Percentiles rank a stretch among this genome's conserved stretches.
phyloP scores from a whole-genome alignment of 2,888 invertebrate genomes.

The Xylota sylvarum region DNA sequence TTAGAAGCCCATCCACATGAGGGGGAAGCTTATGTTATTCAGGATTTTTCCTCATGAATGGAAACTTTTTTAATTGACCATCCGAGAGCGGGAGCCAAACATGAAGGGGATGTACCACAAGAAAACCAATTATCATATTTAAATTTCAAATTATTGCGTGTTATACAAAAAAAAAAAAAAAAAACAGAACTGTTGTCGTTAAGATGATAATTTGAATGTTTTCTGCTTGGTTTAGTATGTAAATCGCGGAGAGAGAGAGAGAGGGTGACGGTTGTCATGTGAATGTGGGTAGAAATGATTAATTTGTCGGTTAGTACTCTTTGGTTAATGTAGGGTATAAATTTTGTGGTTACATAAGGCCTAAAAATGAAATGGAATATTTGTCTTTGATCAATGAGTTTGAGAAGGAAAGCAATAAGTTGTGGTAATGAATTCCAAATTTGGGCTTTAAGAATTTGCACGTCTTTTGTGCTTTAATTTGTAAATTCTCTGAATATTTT shows the following conservation, averaged over 20 bases:
- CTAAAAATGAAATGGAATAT: background rate
- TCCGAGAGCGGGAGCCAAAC: background rate
- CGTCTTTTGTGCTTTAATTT: no score
- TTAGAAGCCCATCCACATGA: background rate
- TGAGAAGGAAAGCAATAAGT: background rate
- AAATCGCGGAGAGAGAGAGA: background rate
- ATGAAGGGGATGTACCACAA: background rate
- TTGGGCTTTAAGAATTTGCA: background rate
- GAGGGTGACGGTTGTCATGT: background rate
- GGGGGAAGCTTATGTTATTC: background rate
- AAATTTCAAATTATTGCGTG: constrained; percentile 7
- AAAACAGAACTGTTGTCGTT: background rate
- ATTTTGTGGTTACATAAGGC: background rate
- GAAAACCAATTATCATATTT: constrained; percentile 5
- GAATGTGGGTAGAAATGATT: background rate
- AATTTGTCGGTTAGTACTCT: background rate
- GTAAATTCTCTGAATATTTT: no score
- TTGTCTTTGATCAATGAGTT: background rate
- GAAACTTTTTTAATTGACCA: constrained; percentile 4
- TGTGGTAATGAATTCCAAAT: background rate
- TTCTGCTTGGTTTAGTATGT: constrained; percentile 8
- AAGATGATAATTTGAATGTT: constrained; percentile 10
- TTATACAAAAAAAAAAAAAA: background rate
- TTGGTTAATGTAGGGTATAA: background rate
- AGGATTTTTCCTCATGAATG: background rate